A percentile compares a stretch with the other conserved stretches of the same genome.
Evolutionary conservation across 1,140 invertebrate genomes (phyloP).

Genomic region (Drosophila burlai): DNA sequence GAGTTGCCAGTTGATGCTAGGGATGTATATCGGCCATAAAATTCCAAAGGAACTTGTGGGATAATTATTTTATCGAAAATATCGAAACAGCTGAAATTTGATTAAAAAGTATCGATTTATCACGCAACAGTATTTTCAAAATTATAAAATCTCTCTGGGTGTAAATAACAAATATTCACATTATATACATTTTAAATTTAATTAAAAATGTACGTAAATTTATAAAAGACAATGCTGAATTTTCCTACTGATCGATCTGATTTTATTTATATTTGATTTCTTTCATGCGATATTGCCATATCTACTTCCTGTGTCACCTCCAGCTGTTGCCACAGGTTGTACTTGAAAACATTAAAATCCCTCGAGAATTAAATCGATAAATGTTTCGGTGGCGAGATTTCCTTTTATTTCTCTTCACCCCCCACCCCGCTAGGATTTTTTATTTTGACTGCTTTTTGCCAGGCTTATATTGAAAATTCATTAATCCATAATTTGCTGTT

Average conservation of each 20-base stretch:
- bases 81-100: not conserved
- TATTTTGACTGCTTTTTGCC: conserved; percentile 5
- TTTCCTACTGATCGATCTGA: not conserved
- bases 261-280: not conserved
- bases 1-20: not conserved
- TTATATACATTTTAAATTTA: not conserved
- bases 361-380: conserved; percentile 49
- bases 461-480: conserved; percentile 18
- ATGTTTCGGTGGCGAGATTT: conserved; percentile 36
- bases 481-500: conserved; percentile 38
- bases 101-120: not conserved
- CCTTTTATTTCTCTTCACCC: not conserved
- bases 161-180: not conserved
- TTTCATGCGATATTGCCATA: not conserved
- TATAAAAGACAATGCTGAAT: not conserved
- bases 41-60: not conserved
- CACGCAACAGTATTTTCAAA: not conserved
- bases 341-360: conserved; percentile 48
- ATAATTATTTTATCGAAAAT: not conserved
- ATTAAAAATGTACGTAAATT: not conserved
- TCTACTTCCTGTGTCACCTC: not conserved
- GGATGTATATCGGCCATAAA: not conserved
- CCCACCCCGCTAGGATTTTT: not conserved
- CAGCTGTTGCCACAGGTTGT: conserved; percentile 26
- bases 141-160: not conserved